phyloP scores from a whole-genome alignment of 1,140 invertebrate genomes.

The Hermetia illucens region DNA sequence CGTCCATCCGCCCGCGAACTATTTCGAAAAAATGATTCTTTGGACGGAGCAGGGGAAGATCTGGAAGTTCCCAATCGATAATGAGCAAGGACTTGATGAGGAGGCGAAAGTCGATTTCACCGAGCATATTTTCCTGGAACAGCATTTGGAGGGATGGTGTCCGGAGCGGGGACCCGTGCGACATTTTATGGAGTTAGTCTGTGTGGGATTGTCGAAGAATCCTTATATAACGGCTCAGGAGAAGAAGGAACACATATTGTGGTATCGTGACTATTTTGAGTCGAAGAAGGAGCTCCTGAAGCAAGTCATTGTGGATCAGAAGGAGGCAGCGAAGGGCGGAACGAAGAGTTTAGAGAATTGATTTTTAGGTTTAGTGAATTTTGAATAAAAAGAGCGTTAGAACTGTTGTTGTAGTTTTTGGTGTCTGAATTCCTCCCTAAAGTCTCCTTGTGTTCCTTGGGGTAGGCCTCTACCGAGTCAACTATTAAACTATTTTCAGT shows the following conservation, averaged over 20 bases:
- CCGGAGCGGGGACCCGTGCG: slow-evolving; percentile 75
- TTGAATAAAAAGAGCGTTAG: too few relatives aligned
- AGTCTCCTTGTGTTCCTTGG: too few relatives aligned
- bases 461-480: too few relatives aligned
- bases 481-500: too few relatives aligned
- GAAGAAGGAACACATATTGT: slow-evolving; percentile 80
- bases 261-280: slow-evolving; percentile 86
- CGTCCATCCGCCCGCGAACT: slow-evolving; percentile 65
- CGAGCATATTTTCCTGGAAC: slow-evolving; percentile 87
- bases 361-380: too few relatives aligned
- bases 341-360: background rate
- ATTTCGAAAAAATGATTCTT: slow-evolving; percentile 82
- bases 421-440: too few relatives aligned
- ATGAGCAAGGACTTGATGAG: slow-evolving; percentile 80
- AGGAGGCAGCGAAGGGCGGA: background rate
- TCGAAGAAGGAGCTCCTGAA: slow-evolving; percentile 58
- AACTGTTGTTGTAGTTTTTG: too few relatives aligned
- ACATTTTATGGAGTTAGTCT: slow-evolving; percentile 95
- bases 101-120: slow-evolving; percentile 71
- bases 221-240: slow-evolving; percentile 75
- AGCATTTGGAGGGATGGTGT: slow-evolving; percentile 74
- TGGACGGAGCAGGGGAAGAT: slow-evolving; percentile 92
- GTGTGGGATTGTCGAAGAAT: slow-evolving; percentile 88
- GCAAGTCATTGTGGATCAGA: slow-evolving; percentile 17
- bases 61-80: slow-evolving; percentile 95